Evolutionary conservation across 2,888 invertebrate species (phyloP).

Genomic region (Cerastoderma edule): DNA sequence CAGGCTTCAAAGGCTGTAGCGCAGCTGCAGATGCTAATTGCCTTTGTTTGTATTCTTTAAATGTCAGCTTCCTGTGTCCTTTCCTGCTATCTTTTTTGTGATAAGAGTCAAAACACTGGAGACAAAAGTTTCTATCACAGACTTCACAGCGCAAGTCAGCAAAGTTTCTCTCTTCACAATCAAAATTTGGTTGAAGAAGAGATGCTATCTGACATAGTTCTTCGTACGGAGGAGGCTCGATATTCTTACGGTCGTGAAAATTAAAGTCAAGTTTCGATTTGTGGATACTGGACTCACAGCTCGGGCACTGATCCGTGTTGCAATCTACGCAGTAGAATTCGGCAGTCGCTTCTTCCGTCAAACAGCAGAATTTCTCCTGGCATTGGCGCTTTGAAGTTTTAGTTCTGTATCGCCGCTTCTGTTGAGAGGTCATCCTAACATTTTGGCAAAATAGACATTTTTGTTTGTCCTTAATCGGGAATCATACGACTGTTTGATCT

Average conservation of each 20-base stretch:
- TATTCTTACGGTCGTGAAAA: constrained; percentile 78
- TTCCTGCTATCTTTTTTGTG: constrained; percentile 65
- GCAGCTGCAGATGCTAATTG: constrained; percentile 55
- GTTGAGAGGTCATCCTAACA: constrained; percentile 66
- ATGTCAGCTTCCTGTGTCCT: constrained; percentile 63
- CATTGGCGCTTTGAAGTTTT: constrained; percentile 77
- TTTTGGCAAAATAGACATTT: constrained; percentile 33
- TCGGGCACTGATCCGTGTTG: constrained; percentile 81
- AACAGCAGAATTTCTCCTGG: constrained; percentile 80
- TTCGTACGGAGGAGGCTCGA: constrained; percentile 73
- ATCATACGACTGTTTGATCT: constrained; percentile 30
- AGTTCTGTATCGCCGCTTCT: constrained; percentile 68
- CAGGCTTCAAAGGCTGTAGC: constrained; percentile 67
- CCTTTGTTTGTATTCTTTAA: constrained; percentile 65
- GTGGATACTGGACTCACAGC: constrained; percentile 82
- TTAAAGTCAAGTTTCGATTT: constrained; percentile 73
- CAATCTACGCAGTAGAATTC: constrained; percentile 81
- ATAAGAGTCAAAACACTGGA: constrained; percentile 79
- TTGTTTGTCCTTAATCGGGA: constrained; percentile 32
- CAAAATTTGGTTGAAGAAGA: constrained; percentile 42
- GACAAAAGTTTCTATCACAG: constrained; percentile 81
- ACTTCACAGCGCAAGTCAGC: constrained; percentile 81
- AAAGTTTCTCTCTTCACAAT: constrained; percentile 80
- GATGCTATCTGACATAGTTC: constrained; percentile 77
- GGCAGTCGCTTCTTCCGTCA: constrained; percentile 76